These are phyloP conservation scores for Osmerus eperlanus DNA, from an alignment of 2,113 vertebrate genomes.

Conservation along the genomic window DNA sequence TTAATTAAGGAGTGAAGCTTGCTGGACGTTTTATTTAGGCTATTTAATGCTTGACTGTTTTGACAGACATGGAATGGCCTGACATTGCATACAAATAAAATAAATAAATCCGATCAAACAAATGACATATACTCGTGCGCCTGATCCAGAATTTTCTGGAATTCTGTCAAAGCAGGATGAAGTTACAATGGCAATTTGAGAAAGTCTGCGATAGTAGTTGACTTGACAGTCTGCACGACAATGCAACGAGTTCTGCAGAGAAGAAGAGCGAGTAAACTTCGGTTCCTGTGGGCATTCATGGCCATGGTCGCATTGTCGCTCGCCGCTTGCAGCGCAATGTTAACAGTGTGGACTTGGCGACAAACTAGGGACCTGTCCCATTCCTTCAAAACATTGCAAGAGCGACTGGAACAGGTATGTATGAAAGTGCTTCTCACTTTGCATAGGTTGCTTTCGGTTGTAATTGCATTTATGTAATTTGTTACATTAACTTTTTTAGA, in stretches of 20 bases:
- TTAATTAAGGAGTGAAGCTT: not conserved
- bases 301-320: constrained; percentile 72
- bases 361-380: constrained; percentile 75
- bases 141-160: constrained; percentile 33
- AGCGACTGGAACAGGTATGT: constrained; percentile 73
- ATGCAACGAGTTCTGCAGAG: constrained; percentile 77
- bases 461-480: not conserved
- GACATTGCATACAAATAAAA: no score
- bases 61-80: no score
- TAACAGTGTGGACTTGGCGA: constrained; percentile 76
- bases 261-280: constrained; percentile 69
- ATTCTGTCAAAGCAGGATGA: constrained; percentile 29
- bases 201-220: constrained; percentile 59
- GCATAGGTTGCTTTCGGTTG: not conserved
- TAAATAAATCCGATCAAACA: not conserved
- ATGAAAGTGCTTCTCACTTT: not conserved
- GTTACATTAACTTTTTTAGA: constrained; percentile 22
- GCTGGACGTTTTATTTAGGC: no score
- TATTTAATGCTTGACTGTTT: no score
- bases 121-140: constrained; percentile 27
- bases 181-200: constrained; percentile 48
- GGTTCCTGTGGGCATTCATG: constrained; percentile 70
- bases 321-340: constrained; percentile 74
- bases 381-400: constrained; percentile 75
- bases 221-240: constrained; percentile 51